A percentile compares a stretch with the other conserved stretches of the same genome.
Conservation (phyloP, 2,888 invertebrate species). For the Trichopria drosophilae region DNA sequence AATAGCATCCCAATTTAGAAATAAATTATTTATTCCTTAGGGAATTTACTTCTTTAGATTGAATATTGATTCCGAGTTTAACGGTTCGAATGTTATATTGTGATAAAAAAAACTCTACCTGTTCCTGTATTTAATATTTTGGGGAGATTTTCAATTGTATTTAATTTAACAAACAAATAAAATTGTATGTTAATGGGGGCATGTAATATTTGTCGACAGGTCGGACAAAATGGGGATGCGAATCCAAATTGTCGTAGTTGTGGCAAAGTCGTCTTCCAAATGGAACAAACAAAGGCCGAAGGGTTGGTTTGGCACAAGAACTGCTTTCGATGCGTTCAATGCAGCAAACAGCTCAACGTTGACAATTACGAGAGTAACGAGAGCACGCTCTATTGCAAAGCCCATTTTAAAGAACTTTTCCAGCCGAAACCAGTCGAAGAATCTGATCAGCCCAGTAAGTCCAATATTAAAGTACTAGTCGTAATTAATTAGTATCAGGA, state of each 20-base stretch:
- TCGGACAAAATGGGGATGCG: slow-evolving; percentile 59
- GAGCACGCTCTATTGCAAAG: slow-evolving; percentile 86
- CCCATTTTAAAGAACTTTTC: slow-evolving; percentile 91
- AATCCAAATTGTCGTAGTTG: slow-evolving; percentile 81
- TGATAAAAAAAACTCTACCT: too few species aligned
- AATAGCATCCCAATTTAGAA: too few species aligned
- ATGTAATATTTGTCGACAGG: too few species aligned
- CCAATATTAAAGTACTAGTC: slow-evolving; percentile 10
- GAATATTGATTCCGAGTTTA: too few species aligned
- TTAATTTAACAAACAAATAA: too few species aligned
- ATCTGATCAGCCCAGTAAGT: slow-evolving; percentile 68
- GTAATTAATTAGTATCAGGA: too few species aligned
- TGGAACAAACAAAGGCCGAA: slow-evolving; percentile 95
- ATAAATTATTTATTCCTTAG: too few species aligned
- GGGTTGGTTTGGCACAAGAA: slow-evolving; percentile 89
- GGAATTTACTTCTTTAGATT: too few species aligned
- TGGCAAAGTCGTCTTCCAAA: slow-evolving; percentile 88
- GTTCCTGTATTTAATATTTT: too few species aligned
- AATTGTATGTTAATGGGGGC: too few species aligned
- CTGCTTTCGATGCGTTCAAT: slow-evolving; percentile 92
- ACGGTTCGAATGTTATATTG: too few species aligned
- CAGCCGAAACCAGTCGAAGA: slow-evolving; percentile 86
- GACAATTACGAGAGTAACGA: slow-evolving; percentile 93
- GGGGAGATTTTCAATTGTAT: too few species aligned
- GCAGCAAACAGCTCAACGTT: slow-evolving; percentile 89